Base-by-base conservation (phyloP, 2,888 invertebrate genomes). In the Caenorhabditis panamensis region DNA sequence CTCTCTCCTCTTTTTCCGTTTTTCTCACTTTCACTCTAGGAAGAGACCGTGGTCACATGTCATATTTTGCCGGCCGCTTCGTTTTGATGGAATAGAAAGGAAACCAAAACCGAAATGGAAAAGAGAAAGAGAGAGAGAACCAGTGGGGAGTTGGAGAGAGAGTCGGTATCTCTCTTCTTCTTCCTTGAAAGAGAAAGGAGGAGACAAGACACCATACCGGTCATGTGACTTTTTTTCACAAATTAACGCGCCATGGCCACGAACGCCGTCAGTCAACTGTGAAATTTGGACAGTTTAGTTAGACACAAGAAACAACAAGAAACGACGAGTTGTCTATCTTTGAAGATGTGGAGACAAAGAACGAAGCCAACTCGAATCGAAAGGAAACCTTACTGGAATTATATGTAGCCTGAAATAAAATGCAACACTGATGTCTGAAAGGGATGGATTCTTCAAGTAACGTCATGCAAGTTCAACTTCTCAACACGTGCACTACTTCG, bases 181-280 rank as follows among this genome's bases (percentile, higher is more conserved):
- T n/a, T n/a, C n/a, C n/a, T n/a, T n/a, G n/a, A 31, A 36, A 36
- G 51, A 28, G 24, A 24, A 31, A 28, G 31, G 28, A 24, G 20
- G 11, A 11, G 22, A 16, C 31, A 63, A 59, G 28, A 16, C 64
- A 59, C 59, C 66, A 53, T 51, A 59, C 64, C 66, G 18, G 56
- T 20, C 53, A 61, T 59, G 59, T 61, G 66, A 66, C 66, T 64
- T 66, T 4, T 20, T 44, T 59, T 59, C 28, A 26, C 28, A 44
- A 66, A 73, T 53, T 22, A 47, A 28, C n/a, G 26, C 37, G 24
- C 49, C 16, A 8, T 44, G 54, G 20, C 22, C 51, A n/a, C 37
- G 44, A 71, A 61, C 53, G 16, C 6, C 11, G 36, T 0, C 3
- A 41, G 49, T 59, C 18, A 26, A 53, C 41, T 22, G 64, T 24